These are phyloP conservation scores for Alethe castanea DNA, from an alignment of 2,113 vertebrate genomes.

Conservation along the genomic window DNA sequence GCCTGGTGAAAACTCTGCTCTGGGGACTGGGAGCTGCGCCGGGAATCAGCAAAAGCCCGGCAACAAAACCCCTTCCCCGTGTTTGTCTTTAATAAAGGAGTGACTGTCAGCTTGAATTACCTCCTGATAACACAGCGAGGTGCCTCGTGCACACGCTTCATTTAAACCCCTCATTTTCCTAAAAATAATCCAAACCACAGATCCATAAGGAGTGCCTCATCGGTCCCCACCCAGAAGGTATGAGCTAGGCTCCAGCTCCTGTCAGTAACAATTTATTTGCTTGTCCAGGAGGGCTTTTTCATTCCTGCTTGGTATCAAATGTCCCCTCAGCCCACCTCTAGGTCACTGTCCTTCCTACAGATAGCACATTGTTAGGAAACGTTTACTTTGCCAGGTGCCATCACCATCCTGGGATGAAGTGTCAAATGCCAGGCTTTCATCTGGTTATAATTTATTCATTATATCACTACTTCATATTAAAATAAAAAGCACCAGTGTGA, in stretches of 20 bases:
- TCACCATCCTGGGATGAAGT: constrained; percentile 8
- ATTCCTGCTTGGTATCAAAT: background rate
- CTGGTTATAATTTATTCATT: constrained; percentile 74
- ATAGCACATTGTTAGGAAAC: background rate
- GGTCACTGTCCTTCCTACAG: constrained; percentile 12
- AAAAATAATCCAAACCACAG: background rate
- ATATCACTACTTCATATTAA: constrained; percentile 60
- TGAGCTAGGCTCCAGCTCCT: background rate
- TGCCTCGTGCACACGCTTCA: fast-evolving
- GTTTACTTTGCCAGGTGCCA: constrained; percentile 14
- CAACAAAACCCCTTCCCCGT: background rate
- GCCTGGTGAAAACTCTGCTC: background rate
- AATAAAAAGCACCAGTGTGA: constrained; percentile 66
- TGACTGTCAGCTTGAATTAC: background rate
- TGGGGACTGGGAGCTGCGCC: background rate
- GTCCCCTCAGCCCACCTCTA: background rate
- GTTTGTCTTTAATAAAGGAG: background rate
- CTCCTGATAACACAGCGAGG: background rate
- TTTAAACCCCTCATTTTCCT: background rate
- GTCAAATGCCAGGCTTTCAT: constrained; percentile 65
- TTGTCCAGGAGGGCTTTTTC: background rate
- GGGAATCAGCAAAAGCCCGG: background rate
- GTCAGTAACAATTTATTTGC: background rate
- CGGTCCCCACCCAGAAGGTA: background rate
- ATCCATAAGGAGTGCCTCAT: background rate